A percentile compares a stretch with the other conserved stretches of the same genome.
phyloP scores from a whole-genome alignment of 2,113 vertebrate genomes.

The Xenopus tropicalis region DNA sequence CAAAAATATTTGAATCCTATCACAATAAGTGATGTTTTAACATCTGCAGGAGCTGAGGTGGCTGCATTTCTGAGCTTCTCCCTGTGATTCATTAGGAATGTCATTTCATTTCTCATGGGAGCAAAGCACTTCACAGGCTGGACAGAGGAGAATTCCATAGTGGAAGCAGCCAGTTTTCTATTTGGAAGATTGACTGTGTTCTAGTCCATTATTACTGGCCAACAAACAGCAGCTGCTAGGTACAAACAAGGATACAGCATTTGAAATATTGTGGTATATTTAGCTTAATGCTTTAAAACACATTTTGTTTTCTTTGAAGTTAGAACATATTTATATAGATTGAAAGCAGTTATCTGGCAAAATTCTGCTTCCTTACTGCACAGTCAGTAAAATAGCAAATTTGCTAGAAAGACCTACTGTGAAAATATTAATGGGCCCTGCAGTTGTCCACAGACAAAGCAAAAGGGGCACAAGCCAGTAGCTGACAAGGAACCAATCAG shows the following conservation, averaged over 20 bases:
- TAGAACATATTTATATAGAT: conserved; percentile 24
- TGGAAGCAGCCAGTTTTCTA: conserved; percentile 49
- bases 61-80: conserved; percentile 21
- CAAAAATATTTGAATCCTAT: conserved; percentile 8
- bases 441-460: too few species aligned
- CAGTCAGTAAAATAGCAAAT: not conserved
- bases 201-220: conserved; percentile 49
- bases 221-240: conserved; percentile 58
- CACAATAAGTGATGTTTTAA: conserved; percentile 22
- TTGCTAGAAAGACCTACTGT: too few species aligned
- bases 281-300: conserved; percentile 18
- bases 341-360: conserved; percentile 28
- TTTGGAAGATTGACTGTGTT: conserved; percentile 54
- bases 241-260: conserved; percentile 26
- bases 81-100: conserved; percentile 47
- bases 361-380: conserved; percentile 1
- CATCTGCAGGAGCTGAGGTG: conserved; percentile 19
- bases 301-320: conserved; percentile 33
- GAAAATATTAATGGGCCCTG: too few species aligned
- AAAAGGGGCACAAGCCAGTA: too few species aligned
- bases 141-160: conserved; percentile 44
- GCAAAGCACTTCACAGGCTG: conserved; percentile 35
- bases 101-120: conserved; percentile 49
- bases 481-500: too few species aligned
- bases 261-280: conserved; percentile 20